A percentile compares a stretch with the other conserved stretches of the same genome.
Evolutionary conservation across 2,888 invertebrate species (phyloP).

Genomic region (Sialis lutaria): DNA sequence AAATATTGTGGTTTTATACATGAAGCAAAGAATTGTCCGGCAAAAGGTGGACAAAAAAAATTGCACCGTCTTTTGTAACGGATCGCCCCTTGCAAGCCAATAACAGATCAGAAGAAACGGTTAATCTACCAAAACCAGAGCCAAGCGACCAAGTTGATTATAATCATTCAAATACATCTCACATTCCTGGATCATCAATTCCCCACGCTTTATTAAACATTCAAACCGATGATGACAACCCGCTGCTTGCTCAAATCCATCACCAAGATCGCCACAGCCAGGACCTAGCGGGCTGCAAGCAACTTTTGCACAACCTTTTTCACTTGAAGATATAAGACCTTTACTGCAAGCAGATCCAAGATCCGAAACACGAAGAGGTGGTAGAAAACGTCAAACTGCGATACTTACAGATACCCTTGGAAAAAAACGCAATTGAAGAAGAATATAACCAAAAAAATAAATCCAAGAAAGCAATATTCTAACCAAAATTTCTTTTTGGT

Average conservation of each 20-base stretch:
- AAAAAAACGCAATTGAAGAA: slow-evolving; percentile 11
- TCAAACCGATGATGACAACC: background rate
- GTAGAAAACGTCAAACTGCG: slow-evolving; percentile 9
- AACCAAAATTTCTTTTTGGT: too few relatives aligned
- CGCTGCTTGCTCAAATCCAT: background rate
- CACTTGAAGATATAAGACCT: slow-evolving; percentile 10
- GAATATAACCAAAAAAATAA: slow-evolving; percentile 11
- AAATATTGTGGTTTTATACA: too few relatives aligned
- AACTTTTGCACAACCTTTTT: slow-evolving; percentile 1
- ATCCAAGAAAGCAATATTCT: slow-evolving; percentile 8
- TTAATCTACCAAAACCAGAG: background rate
- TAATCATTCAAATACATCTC: background rate
- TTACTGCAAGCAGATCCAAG: slow-evolving; percentile 10
- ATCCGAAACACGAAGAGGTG: slow-evolving; percentile 8
- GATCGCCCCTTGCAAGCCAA: slow-evolving; percentile 6
- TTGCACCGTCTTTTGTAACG: slow-evolving; percentile 5
- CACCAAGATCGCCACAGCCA: slow-evolving; percentile 2
- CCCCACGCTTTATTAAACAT: background rate
- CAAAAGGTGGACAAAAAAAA: too few relatives aligned
- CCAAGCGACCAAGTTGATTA: background rate
- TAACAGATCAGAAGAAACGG: slow-evolving; percentile 1
- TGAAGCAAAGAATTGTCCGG: too few relatives aligned
- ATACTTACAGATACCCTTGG: slow-evolving; percentile 9
- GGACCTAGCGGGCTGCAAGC: slow-evolving; percentile 5
- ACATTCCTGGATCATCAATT: background rate